These are phyloP conservation scores for Drosophila lini DNA, from an alignment of 1,140 invertebrate species.

Conservation along the genomic window DNA sequence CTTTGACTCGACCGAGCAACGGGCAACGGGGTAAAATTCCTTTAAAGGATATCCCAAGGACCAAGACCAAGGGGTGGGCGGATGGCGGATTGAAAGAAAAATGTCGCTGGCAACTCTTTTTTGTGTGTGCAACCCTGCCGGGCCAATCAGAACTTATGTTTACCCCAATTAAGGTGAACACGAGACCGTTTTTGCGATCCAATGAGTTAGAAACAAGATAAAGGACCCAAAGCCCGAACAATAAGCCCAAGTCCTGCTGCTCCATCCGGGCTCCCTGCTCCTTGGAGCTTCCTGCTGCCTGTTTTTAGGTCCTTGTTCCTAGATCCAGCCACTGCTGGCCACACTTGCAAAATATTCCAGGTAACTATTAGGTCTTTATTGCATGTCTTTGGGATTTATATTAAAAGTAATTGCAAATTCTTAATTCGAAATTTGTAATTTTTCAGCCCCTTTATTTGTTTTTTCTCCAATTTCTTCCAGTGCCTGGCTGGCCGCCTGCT, in stretches of 20 bases:
- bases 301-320: conserved; percentile 6
- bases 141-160: conserved; percentile 82
- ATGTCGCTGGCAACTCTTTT: conserved; percentile 66
- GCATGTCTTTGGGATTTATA: neutral
- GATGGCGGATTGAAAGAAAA: conserved; percentile 42
- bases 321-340: conserved; percentile 1
- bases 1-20: conserved; percentile 25
- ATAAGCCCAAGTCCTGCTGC: conserved; percentile 62
- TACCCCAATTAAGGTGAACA: conserved; percentile 83
- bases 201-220: conserved; percentile 83
- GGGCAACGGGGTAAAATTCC: conserved; percentile 11
- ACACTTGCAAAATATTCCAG: conserved; percentile 2
- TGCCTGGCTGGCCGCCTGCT: conserved; percentile 34
- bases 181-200: conserved; percentile 83
- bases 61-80: neutral
- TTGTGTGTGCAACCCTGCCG: conserved; percentile 48
- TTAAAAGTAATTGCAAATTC: neutral
- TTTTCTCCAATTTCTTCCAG: neutral
- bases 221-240: conserved; percentile 79
- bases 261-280: conserved; percentile 18
- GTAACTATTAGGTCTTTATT: neutral
- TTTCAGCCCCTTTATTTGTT: neutral
- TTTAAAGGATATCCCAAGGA: conserved; percentile 22
- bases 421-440: neutral
- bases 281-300: conserved; percentile 6